Evolutionary conservation across 30 jellyfish, hydroid and myxozoan species (phyloP).

Genomic region (Aurelia sp.): DNA sequence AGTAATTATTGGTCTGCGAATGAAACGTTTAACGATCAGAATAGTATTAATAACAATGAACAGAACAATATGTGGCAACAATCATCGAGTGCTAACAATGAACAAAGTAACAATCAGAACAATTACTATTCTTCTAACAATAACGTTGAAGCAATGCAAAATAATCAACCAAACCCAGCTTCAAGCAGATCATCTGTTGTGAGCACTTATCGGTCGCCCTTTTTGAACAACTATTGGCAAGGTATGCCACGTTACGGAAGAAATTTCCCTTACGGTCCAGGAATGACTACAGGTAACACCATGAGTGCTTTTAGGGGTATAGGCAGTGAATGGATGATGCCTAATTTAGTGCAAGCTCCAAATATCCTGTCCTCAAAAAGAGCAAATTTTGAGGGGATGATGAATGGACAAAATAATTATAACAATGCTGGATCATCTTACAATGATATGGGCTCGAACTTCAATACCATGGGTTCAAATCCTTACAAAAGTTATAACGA

Average conservation of each 20-base stretch:
- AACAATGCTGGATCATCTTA: not conserved
- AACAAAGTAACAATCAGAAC: conserved; percentile 18
- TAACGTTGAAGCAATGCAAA: conserved; percentile 6
- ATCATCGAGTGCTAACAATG: not conserved
- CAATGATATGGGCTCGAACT: not conserved
- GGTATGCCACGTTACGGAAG: not conserved
- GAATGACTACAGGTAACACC: not conserved
- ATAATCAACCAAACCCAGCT: conserved; percentile 1
- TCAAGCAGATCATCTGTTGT: conserved; percentile 48
- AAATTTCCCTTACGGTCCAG: too few species aligned
- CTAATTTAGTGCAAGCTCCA: not conserved
- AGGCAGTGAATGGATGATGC: not conserved
- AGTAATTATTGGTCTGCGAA: not conserved
- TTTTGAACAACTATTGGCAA: conserved; percentile 2
- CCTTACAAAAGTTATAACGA: not conserved
- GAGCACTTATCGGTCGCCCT: conserved; percentile 6
- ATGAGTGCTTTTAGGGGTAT: not conserved
- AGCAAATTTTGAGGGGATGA: not conserved
- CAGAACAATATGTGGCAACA: not conserved
- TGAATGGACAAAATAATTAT: not conserved
- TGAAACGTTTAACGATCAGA: not conserved
- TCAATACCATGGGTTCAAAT: not conserved
- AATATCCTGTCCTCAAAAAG: conserved; percentile 14
- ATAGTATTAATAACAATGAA: not conserved
- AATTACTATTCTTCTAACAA: conserved; percentile 16